Evolutionary conservation across 1,140 invertebrate genomes (phyloP), one percentile per base, ranked within the genome.

Genomic region (Brachystomella parvula): DNA sequence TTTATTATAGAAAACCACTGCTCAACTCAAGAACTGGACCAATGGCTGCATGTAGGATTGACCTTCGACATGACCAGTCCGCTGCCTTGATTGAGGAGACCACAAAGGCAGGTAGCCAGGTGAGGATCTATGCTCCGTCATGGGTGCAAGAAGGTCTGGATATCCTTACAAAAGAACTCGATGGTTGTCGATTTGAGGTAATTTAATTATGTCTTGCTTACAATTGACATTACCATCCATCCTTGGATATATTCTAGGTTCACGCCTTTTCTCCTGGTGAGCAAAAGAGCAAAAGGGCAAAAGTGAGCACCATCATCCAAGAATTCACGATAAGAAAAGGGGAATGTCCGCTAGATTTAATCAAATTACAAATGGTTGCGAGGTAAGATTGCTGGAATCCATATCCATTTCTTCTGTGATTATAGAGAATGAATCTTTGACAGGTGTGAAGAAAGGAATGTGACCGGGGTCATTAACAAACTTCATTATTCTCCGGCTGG

Each of bases 81-180:
- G 6, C 33, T 9, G 33, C 30, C 2, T 17, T 35, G 21, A 39
- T 62, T 26, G 3, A 39, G 19, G 3, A 6, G 9, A n/a, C 58
- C 29, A 44, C 30, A 3, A 17, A 6, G 9, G 3, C 26, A 26
- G 49, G 49, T 9, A 6, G 15, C 49, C 15, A 26, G 9, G 33
- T 60, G 1, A 61, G n/a, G 35, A 49, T 68, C 35, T 68, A 30
- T 64, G 66, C 66, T 24, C 61, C 66, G 19, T 3, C 15, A n/a
- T 68, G 66, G 66, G 62, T 68, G 2, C 33, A 64, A 35, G 53
- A 68, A 49, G 66, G 6, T 24, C 35, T 68, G 3, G 3, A 26
- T 24, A 47, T 47, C n/a, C 32, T 68, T 6, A 49, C 29, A 19
- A 19, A 47, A n/a, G n/a, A 59, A 12, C n/a, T 68, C 12, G 17